Base-by-base conservation (phyloP, 2,797 vertebrate species). In the Crocidura indochinensis region DNA sequence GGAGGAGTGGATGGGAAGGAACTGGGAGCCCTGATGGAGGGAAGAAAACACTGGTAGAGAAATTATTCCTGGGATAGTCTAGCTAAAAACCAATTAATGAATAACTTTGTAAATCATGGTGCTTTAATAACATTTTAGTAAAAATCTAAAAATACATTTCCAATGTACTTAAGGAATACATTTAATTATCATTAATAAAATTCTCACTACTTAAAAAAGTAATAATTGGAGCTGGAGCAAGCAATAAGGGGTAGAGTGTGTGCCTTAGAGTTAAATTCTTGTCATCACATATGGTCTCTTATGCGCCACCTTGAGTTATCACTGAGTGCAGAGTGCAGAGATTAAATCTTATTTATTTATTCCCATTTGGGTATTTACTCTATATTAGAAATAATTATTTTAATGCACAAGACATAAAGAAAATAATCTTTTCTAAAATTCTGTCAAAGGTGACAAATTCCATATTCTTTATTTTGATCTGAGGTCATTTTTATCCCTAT, bases 161-260 rank as follows among this genome's bases (percentile, higher is more conserved):
- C 53, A 91, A 60, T 22, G 14, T 47, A n/a, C 15, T 12, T 46
- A 73, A 80, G 24, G 2, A 20, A 47, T 15, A 56, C 27, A 46
- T 73, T 49, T 53, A 69, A 62, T 64, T 65, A 6, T 38, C 38
- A 38, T 19, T 88, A 24, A 62, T 38, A 72, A 84, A 95, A 73
- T 1, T 46, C 10, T 76, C 6, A 67, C 0, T 38, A 38, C 49
- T 87, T 71, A 31, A 53, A 90, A 79, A 15, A 38, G 38, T 8
- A 4, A 53, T 20, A 20, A 60, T 60, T 60, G 17, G 19, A 20
- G 19, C 56, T 20, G 8, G 56, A 60, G 56, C 56, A 6, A 60
- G 4, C 19, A 6, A 6, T 60, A 2, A 60, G 56, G 8, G 7
- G 51, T 51, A 51, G 14, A 15, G 51, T 10, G 51, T 17, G 19